Evolutionary conservation across 2,113 vertebrate genomes (phyloP), one percentile per base, ranked within the genome.

Genomic region (Carlito syrichta): DNA sequence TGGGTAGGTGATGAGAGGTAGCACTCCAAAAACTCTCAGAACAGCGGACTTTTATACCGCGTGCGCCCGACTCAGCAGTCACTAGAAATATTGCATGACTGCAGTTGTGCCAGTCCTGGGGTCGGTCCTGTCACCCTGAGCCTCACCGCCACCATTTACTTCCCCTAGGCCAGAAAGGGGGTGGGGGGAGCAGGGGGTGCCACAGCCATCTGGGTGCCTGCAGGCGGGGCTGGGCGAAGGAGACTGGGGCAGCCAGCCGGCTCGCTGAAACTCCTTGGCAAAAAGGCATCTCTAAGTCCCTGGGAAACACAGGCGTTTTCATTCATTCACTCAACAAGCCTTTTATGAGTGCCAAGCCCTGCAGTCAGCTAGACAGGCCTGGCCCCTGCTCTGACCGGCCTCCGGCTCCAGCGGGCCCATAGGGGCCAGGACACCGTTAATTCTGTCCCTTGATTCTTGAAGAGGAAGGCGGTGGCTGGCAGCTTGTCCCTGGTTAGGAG

Each of bases 1-100:
- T 69, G 90, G 48, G 48, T 8, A 40, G 45, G 25, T 6, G 71
- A 52, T 22, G 14, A 60, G 63, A 73, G 91, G 96, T 97, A 92
- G 95, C 60, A 7, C 78, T 95, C 96, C 95, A 97, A 98, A 95
- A 96, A 97, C 97, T 82, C 77, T 98, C 96, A 66, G 22, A 0
- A 2, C 0, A 12, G 77, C 54, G 8, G 8, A 5, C 32, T 19
- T 68, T 16, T 16, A 5, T 16, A 8, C 1, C 22, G 16, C 27
- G 13, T 32, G 17, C 23, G 8, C 32, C 8, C 6, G 48, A 77
- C 2, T 6, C 35, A 8, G 38, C 52, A 20, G 22, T 23, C 22
- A n/a, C 88, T 14, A 13, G n/a, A 6, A 79, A 60, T 38, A n/a
- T 17, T 3, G 8, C 9, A 16, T 25, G 9, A 62, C 12, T 10